Evolutionary conservation across 2,888 invertebrate genomes (phyloP).

Genomic region (Acleris holmiana): DNA sequence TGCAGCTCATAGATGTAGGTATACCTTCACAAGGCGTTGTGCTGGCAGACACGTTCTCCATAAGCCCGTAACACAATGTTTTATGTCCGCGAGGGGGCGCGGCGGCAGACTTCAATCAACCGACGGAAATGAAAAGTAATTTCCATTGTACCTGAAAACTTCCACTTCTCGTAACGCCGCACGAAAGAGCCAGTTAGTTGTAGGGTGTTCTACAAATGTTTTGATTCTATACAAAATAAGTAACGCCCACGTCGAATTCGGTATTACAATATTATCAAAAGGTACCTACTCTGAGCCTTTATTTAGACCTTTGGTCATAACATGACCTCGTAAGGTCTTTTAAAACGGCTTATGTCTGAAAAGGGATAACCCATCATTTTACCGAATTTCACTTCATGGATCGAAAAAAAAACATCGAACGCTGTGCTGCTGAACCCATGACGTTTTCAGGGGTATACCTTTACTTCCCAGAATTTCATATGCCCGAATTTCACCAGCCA

Average conservation of each 20-base stretch:
- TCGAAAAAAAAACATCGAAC: no score
- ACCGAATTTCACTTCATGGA: no score
- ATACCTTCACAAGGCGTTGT: neutral
- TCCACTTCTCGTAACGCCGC: slow-evolving; percentile 47
- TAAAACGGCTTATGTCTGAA: no score
- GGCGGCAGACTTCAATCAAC: slow-evolving; percentile 67
- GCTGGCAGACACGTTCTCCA: neutral
- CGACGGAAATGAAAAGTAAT: slow-evolving; percentile 72
- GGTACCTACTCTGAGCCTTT: neutral
- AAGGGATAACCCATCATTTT: no score
- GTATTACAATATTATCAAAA: neutral
- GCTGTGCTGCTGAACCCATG: no score
- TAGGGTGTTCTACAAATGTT: slow-evolving; percentile 32
- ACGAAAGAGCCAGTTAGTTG: slow-evolving; percentile 39
- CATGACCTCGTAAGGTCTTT: no score
- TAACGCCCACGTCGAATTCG: no score
- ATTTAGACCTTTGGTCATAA: neutral
- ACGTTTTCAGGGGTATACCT: no score
- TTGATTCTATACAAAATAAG: slow-evolving; percentile 10
- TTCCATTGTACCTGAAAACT: slow-evolving; percentile 62
- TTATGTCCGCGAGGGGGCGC: slow-evolving; percentile 47
- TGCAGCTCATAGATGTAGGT: neutral
- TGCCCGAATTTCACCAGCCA: no score
- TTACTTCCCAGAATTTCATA: no score
- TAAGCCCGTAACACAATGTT: slow-evolving; percentile 14